Evolutionary conservation across 2,797 vertebrate genomes (phyloP), one percentile per base, ranked within the genome.

Genomic region (Picus viridis): DNA sequence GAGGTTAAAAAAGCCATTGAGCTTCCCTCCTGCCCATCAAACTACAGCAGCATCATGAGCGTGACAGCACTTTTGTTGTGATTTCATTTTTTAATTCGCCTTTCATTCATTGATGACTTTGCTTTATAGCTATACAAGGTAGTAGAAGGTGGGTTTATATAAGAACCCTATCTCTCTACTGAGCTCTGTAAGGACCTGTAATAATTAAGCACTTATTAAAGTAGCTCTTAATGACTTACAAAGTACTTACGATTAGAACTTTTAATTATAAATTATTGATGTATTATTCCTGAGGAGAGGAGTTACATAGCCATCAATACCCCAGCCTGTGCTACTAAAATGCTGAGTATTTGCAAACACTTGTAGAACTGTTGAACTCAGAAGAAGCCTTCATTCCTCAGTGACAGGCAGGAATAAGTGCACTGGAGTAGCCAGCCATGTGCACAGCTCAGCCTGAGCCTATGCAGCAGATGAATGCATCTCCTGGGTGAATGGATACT

Each of bases 121-220:
- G 57, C 57, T 82, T 71, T 67, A 16, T 23, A 14, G 47, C 14
- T 87, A 63, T 68, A 74, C 89, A 59, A 58, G 41, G 36, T n/a
- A 14, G 51, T 17, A 7, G 63, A 67, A 61, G 57, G 41, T 75
- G 75, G 78, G 47, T 74, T 89, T 89, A 89, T 65, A 49, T 1
- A 61, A 69, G 65, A 19, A 77, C 58, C 39, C 70, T 51, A n/a
- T 30, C 72, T 61, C 29, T 26, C 54, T 27, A 12, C 49, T 62
- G 67, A 83, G 86, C 62, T 88, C 79, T 77, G 2, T 16, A 57
- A 90, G 82, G 76, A 68, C 86, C 75, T 65, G 68, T 19, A 58
- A 64, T 77, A 93, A 95, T 89, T 68, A 93, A 61, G 65, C 59
- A 90, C 78, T 92, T 88, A 53, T 12, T 87, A 74, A 85, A 78